Base-by-base conservation (phyloP, 1,140 invertebrate genomes). In the Drosophila grimshawi region DNA sequence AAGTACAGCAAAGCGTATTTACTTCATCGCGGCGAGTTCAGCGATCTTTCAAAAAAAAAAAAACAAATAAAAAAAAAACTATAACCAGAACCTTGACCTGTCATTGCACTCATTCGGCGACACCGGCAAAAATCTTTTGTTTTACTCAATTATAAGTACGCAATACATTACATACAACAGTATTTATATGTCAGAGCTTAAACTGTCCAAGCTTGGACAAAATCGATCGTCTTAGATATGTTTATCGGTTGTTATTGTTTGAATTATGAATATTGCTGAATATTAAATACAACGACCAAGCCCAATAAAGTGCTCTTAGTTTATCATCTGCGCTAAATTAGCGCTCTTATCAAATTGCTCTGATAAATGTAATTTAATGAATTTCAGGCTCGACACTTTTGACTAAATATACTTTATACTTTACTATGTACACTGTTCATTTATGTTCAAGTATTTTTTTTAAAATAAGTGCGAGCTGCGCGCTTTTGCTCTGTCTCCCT, bases 381-480 rank as follows among this genome's bases (percentile, higher is more conserved):
- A 39, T 43, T n/a, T 43, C 3, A 43, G 39, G 39, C 10, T 43
- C 39, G 10, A 43, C 10, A 43, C 10, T n/a, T 43, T 43, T 43
- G 39, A 43, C 10, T n/a, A 43, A 43, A 43, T 43, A 43, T 10
- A 41, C 19, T 19, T 19, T 19, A 19, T 19, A 19, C 19, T 4
- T n/a, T 43, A n/a, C n/a, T 43, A n/a, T 43, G 3, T 43, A 43
- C 39, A n/a, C n/a, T 8, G 37, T 19, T 19, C 19, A n/a, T 37
- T 37, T 62, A 37, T 19, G 19, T 41, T 63, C 11, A 52, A 63
- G 32, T 60, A 35, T 51, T 7, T 52, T 52, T 35, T 70, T 56
- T 46, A 55, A 70, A 70, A 55, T 64, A 55, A 69, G 32, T 61
- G 33, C 45, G 45, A 60, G 64, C 64, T 51, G 49, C n/a, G 4